Base-by-base conservation (phyloP, 2,797 vertebrate genomes). In the Periophthalmus magnuspinnatus region DNA sequence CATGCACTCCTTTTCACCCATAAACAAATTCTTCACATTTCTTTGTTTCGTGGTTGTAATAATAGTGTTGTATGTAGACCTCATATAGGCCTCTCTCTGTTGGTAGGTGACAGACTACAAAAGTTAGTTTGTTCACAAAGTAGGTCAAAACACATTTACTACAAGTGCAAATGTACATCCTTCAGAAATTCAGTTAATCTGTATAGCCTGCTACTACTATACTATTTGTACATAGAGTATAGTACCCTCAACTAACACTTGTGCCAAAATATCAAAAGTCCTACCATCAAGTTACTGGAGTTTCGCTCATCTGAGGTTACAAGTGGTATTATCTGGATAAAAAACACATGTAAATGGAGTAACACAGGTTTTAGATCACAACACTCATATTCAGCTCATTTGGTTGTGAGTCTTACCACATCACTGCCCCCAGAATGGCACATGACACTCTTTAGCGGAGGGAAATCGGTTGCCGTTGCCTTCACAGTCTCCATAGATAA, bases 381-480 rank as follows among this genome's bases (percentile, higher is more conserved):
- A 57, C 4, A 21, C 3, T 22, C 52, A 55, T n/a, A n/a, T 34
- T 36, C 9, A 34, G 3, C 7, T 28, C 22, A 28, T 47, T 13
- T 5, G 5, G 28, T 28, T 28, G 28, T 28, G 28, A 10, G 7
- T 17, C 33, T 67, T 24, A 54, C 33, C 50, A 55, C 34, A 16
- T 59, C 28, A 8, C 28, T 52, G 95, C 95, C 95, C 73, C 95
- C 93, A 0, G 91, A 94, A 3, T 94, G 86, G 83, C 95, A 96
- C 0, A 87, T 96, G 87, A 74, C 95, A 96, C 7, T 90, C 89
- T 76, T 92, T 93, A 72, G 95, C 91, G 0, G 90, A 87, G 16
- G 3, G 0, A 56, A 96, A 96, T 80, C 95, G 95, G 89, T 96
- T 96, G 63, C 82, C 81, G 0, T 95, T 96, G 21, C 95, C 95